Evolutionary conservation across 2,797 vertebrate species (phyloP).

Genomic region (Salmo trutta): DNA sequence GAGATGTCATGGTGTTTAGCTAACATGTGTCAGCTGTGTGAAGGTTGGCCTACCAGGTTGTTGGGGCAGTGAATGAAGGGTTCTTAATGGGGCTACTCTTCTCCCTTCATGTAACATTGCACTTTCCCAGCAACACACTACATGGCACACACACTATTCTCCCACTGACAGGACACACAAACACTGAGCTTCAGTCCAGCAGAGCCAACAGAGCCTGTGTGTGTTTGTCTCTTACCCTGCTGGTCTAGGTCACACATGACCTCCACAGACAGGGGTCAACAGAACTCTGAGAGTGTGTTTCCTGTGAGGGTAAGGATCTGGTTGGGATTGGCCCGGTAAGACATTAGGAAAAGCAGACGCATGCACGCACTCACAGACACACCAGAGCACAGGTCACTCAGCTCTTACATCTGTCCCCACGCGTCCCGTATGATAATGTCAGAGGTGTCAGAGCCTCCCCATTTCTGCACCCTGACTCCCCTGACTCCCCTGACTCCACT

Average conservation of each 20-base stretch:
- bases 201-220: background rate
- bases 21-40: slow-evolving; percentile 48
- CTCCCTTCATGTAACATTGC: background rate
- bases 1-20: slow-evolving; percentile 40
- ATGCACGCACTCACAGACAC: slow-evolving; percentile 6
- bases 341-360: background rate
- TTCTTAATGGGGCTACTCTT: slow-evolving; percentile 10
- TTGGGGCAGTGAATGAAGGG: slow-evolving; percentile 27
- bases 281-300: background rate
- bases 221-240: background rate
- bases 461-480: background rate
- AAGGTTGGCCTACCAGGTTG: slow-evolving; percentile 30
- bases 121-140: slow-evolving; percentile 4
- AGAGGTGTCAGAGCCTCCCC: background rate
- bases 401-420: slow-evolving; percentile 3
- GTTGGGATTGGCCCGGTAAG: background rate
- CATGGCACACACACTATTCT: slow-evolving; percentile 8
- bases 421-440: background rate
- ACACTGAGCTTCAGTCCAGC: background rate
- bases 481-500: background rate
- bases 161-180: slow-evolving; percentile 3
- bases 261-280: background rate
- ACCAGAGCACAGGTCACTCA: slow-evolving; percentile 28
- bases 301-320: background rate
- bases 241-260: background rate